Evolutionary conservation across 2,113 vertebrate species (phyloP).

Genomic region (Salvelinus sp.): DNA sequence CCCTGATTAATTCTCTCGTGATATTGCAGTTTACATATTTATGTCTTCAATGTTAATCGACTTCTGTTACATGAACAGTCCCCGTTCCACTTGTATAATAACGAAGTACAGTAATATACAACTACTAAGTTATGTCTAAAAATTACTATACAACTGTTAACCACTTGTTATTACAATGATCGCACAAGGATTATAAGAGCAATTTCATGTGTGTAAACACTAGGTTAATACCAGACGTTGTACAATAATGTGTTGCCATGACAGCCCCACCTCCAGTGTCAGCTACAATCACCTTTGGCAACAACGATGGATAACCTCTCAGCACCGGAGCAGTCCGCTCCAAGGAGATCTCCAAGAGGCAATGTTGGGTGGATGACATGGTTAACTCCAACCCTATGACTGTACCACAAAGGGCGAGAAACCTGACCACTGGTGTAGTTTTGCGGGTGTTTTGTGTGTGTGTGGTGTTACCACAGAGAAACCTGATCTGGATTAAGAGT

Average conservation of each 20-base stretch:
- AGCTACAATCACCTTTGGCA: constrained; percentile 98
- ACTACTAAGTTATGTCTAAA: too few relatives aligned
- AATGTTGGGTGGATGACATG: constrained; percentile 93
- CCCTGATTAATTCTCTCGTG: too few relatives aligned
- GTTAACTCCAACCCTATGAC: constrained; percentile 85
- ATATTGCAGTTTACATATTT: too few relatives aligned
- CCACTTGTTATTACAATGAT: too few relatives aligned
- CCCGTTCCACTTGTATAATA: too few relatives aligned
- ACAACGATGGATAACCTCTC: constrained; percentile 98
- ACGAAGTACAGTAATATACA: too few relatives aligned
- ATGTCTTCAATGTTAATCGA: too few relatives aligned
- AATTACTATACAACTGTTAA: too few relatives aligned
- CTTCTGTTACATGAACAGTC: too few relatives aligned
- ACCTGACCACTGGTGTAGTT: constrained; percentile 93
- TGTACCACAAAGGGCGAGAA: constrained; percentile 83
- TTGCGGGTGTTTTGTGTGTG: constrained; percentile 48
- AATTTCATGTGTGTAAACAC: background rate
- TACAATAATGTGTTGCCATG: background rate
- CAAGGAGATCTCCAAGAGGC: constrained; percentile 96
- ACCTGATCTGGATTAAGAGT: background rate
- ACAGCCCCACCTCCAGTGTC: constrained; percentile 89
- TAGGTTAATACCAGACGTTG: background rate
- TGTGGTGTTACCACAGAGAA: constrained; percentile 41
- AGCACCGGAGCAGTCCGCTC: constrained; percentile 88
- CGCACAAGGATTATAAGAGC: too few relatives aligned